These are phyloP conservation scores for Eutrigla gurnardus DNA, from an alignment of 2,797 vertebrate species.

Conservation along the genomic window DNA sequence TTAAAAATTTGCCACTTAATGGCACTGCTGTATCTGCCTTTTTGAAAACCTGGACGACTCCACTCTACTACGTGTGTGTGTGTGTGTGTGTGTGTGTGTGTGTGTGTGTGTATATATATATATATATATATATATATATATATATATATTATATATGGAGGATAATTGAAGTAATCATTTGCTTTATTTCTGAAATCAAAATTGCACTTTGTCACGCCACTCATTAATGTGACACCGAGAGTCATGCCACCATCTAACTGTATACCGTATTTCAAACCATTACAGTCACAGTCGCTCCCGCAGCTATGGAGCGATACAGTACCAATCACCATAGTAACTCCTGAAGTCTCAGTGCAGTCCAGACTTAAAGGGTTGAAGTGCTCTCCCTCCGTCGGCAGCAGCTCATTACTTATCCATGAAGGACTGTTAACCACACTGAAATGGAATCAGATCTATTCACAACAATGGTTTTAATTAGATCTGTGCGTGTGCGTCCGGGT, in stretches of 20 bases:
- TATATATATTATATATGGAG: neutral
- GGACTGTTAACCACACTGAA: slow-evolving; percentile 79
- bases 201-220: neutral
- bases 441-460: slow-evolving; percentile 82
- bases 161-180: slow-evolving; percentile 19
- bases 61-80: too few relatives aligned
- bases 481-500: slow-evolving; percentile 38
- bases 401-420: slow-evolving; percentile 83
- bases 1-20: neutral
- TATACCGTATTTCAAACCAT: slow-evolving; percentile 42
- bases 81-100: too few relatives aligned
- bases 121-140: too few relatives aligned
- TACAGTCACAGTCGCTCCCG: slow-evolving; percentile 37
- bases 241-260: slow-evolving; percentile 5
- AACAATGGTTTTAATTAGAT: slow-evolving; percentile 82
- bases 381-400: slow-evolving; percentile 63
- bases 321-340: slow-evolving; percentile 64
- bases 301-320: slow-evolving; percentile 49
- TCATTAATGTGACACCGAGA: slow-evolving; percentile 18
- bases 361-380: slow-evolving; percentile 67
- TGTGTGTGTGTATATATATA: too few relatives aligned
- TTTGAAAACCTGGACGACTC: neutral
- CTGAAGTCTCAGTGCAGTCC: slow-evolving; percentile 57
- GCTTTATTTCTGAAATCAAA: slow-evolving; percentile 11
- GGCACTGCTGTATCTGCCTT: neutral